phyloP scores from a whole-genome alignment of 2,797 vertebrate genomes.

The Aviceda leuphotes region DNA sequence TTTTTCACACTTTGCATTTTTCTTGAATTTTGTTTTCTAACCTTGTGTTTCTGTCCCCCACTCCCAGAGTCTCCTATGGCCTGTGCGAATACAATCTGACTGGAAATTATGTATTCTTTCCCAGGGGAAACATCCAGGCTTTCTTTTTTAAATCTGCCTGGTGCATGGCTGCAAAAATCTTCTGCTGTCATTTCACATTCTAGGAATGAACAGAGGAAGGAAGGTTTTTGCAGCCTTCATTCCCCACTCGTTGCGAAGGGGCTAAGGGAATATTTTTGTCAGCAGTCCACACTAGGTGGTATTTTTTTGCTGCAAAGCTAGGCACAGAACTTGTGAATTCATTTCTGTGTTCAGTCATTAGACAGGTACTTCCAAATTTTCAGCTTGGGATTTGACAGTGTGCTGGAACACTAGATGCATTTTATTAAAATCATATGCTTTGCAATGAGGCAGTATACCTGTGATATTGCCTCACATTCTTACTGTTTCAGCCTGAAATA shows the following conservation, averaged over 20 bases:
- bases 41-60: neutral
- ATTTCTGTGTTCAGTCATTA: neutral
- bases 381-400: neutral
- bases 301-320: neutral
- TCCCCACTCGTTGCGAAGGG: neutral
- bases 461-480: neutral
- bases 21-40: neutral
- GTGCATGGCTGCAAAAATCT: neutral
- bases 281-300: neutral
- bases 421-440: neutral
- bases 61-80: neutral
- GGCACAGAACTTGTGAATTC: neutral
- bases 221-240: neutral
- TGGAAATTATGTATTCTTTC: neutral
- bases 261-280: constrained; percentile 21
- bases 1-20: neutral
- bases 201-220: neutral
- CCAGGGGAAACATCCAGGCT: neutral
- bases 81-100: neutral
- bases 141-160: neutral
- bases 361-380: neutral
- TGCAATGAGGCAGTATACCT: rapidly evolving
- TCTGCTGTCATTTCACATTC: neutral
- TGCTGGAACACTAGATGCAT: neutral
- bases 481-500: neutral